Percentiles rank a stretch among this genome's conserved stretches.
phyloP scores from a whole-genome alignment of 2,113 vertebrate species.

The Melanocharis versteri region DNA sequence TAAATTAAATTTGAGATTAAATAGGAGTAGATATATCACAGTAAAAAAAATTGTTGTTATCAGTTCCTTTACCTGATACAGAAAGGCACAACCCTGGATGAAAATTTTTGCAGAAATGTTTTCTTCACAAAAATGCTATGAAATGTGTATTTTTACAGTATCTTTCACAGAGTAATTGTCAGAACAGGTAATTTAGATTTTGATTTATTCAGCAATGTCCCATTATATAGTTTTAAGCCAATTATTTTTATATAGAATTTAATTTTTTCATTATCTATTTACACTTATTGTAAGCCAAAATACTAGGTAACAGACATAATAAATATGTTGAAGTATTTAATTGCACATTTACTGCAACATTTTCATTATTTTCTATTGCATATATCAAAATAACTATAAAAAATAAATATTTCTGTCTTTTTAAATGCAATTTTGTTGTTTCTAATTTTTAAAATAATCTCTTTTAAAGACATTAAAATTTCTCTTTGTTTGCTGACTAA shows the following conservation, averaged over 20 bases:
- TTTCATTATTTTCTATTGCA: background rate
- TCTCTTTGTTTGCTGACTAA: background rate
- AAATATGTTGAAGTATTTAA: background rate
- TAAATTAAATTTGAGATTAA: background rate
- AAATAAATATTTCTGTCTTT: background rate
- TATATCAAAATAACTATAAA: background rate
- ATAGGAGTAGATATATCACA: background rate
- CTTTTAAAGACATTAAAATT: background rate
- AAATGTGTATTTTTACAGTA: background rate
- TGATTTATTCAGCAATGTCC: background rate
- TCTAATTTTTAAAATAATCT: background rate
- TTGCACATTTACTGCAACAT: background rate
- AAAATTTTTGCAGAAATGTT: background rate
- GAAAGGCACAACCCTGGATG: background rate
- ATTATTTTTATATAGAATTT: background rate
- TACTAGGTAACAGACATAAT: background rate
- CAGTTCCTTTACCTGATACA: background rate
- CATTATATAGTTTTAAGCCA: background rate
- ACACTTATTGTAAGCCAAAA: background rate
- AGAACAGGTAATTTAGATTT: background rate
- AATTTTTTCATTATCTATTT: background rate
- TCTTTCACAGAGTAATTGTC: background rate
- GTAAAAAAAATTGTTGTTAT: background rate
- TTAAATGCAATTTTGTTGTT: background rate
- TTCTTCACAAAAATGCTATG: background rate